Conservation (phyloP, 2,888 invertebrate genomes). For the Leucophora obtusa region DNA sequence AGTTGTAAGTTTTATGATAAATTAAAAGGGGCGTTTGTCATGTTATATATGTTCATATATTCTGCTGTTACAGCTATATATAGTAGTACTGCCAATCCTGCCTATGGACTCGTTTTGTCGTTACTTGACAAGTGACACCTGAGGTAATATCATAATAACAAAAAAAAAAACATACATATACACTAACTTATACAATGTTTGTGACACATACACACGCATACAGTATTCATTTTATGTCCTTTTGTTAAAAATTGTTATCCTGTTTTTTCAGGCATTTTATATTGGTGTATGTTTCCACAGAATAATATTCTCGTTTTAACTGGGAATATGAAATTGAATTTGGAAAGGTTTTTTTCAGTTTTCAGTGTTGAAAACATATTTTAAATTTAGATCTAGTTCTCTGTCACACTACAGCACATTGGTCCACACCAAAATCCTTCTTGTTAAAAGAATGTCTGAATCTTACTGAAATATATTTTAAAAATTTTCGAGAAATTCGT, state of each 20-base stretch:
- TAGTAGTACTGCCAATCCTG: conserved; percentile 32
- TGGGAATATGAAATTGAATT: neutral
- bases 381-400: too few relatives aligned
- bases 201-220: neutral
- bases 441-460: too few relatives aligned
- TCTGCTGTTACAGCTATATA: neutral
- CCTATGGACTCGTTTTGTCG: conserved; percentile 52
- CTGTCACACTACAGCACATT: too few relatives aligned
- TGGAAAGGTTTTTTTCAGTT: too few relatives aligned
- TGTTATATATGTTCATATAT: neutral
- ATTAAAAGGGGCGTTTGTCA: conserved; percentile 27
- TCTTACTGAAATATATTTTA: too few relatives aligned
- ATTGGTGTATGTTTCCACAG: neutral
- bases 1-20: conserved; percentile 34
- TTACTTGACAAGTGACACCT: conserved; percentile 61
- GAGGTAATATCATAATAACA: conserved; percentile 54
- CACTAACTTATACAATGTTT: neutral
- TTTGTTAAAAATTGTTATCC: neutral
- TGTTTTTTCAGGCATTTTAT: neutral
- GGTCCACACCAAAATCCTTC: too few relatives aligned
- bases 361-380: too few relatives aligned
- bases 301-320: neutral
- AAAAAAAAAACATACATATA: conserved; percentile 5
- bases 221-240: neutral
- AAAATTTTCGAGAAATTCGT: too few relatives aligned